Conservation (phyloP, 2,888 invertebrate genomes). For the Pristionchus fissidentatus region DNA sequence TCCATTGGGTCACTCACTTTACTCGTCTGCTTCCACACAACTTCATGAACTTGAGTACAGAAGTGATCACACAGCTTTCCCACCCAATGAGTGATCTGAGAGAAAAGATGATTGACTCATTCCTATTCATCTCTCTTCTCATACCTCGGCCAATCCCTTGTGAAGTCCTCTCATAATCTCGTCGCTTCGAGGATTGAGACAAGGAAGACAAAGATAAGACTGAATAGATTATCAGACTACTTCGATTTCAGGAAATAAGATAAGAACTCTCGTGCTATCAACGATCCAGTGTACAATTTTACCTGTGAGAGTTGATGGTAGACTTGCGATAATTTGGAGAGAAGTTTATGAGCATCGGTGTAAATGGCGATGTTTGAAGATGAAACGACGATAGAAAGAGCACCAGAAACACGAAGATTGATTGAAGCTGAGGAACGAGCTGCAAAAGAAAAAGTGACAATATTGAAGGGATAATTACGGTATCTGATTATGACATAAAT, state of each 20-base stretch:
- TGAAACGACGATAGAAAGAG: conserved; percentile 43
- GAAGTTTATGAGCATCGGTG: conserved; percentile 37
- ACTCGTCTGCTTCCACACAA: conserved; percentile 41
- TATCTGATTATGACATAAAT: too few species aligned
- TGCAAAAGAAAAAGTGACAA: neutral
- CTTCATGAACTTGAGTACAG: conserved; percentile 30
- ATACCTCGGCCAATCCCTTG: conserved; percentile 15
- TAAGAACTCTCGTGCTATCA: too few species aligned
- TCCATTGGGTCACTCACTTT: neutral
- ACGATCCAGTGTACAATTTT: neutral
- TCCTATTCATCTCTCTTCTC: neutral
- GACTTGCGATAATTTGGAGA: conserved; percentile 7
- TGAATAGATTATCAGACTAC: neutral
- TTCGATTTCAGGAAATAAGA: neutral
- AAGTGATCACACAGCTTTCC: conserved; percentile 23
- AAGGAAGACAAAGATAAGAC: conserved; percentile 14
- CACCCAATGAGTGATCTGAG: conserved; percentile 29
- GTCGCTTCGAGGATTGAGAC: neutral
- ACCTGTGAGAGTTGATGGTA: conserved; percentile 30
- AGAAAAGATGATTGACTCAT: neutral
- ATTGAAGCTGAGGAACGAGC: neutral
- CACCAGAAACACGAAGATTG: conserved; percentile 15
- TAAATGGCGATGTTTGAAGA: conserved; percentile 44
- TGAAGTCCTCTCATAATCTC: neutral
- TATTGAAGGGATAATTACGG: neutral